Base-by-base conservation (phyloP, 1,140 invertebrate species). In the Sycophila sp. region DNA sequence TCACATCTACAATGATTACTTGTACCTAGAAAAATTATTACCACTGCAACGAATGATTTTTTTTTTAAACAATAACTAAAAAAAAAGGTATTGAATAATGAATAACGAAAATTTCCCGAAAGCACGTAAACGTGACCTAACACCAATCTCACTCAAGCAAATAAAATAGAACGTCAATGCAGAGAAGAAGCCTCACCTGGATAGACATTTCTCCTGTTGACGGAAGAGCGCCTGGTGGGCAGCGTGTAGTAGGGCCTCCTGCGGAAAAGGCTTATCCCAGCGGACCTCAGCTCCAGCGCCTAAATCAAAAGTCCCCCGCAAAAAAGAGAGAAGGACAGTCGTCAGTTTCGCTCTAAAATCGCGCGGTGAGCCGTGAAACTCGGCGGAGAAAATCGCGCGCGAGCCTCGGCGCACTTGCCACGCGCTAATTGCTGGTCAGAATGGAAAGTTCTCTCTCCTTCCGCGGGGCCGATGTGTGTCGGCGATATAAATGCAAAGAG, bases 161-260 rank as follows among this genome's bases (percentile, higher is more conserved):
- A n/a, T n/a, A n/a, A n/a, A n/a, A n/a, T n/a, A n/a, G n/a, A n/a
- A n/a, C n/a, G n/a, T n/a, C n/a, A n/a, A n/a, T n/a, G n/a, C n/a
- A n/a, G n/a, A n/a, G n/a, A n/a, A n/a, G n/a, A n/a, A n/a, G n/a
- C n/a, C 68, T 0, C 17, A 71, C 69, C 69, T 15, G 36, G 55
- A 36, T 80, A 81, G 71, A 85, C 79, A 49, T 85, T 84, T 65
- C 84, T 76, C 59, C 85, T 64, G 62, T 85, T 85, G 13, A 73
- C 70, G 0, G 66, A 36, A 5, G 71, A 26, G 2, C 79, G 72
- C 42, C 76, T 65, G 53, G 77, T 63, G 17, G 76, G 51, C 45
- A 64, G 17, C 59, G 11, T 0, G 60, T 60, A n/a, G 78, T 78
- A 8, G 77, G 67, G 55, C 66, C 71, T 30, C 78, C 77, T n/a